These are phyloP conservation scores for Hipposideros larvatus DNA, from an alignment of 2,797 vertebrate species.

Conservation along the genomic window DNA sequence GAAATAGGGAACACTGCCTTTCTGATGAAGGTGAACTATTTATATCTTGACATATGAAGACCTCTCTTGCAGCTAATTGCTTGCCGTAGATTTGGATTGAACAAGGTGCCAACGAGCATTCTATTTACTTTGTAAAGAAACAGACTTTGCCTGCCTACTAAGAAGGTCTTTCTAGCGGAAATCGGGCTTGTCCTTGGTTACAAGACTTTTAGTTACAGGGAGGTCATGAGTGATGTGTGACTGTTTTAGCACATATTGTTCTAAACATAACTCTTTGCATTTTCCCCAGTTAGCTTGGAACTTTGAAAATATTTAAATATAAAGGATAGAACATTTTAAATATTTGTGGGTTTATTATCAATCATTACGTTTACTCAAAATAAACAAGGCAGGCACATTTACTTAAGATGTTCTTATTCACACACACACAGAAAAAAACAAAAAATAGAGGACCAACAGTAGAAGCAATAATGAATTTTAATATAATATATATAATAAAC, in stretches of 20 bases:
- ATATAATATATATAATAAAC: background rate
- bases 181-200: background rate
- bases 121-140: background rate
- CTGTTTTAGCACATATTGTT: background rate
- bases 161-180: background rate
- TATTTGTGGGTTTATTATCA: background rate
- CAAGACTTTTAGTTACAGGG: background rate
- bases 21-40: background rate
- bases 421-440: background rate
- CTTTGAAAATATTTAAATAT: slow-evolving; percentile 1
- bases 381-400: slow-evolving; percentile 3
- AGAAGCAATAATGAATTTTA: slow-evolving; percentile 40
- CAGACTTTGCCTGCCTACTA: background rate
- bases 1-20: background rate
- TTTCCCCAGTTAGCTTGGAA: background rate
- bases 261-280: background rate
- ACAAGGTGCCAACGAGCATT: background rate
- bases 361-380: slow-evolving; percentile 3
- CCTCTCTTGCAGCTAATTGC: background rate
- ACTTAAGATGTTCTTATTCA: slow-evolving; percentile 27
- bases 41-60: background rate
- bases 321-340: slow-evolving; percentile 2
- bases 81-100: slow-evolving; percentile 18
- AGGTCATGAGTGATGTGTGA: background rate
- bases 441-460: background rate